Percentiles rank a stretch among this genome's conserved stretches.
These are phyloP conservation scores for Bimastos eiseni DNA, from an alignment of 2,888 invertebrate species.

Conservation along the genomic window DNA sequence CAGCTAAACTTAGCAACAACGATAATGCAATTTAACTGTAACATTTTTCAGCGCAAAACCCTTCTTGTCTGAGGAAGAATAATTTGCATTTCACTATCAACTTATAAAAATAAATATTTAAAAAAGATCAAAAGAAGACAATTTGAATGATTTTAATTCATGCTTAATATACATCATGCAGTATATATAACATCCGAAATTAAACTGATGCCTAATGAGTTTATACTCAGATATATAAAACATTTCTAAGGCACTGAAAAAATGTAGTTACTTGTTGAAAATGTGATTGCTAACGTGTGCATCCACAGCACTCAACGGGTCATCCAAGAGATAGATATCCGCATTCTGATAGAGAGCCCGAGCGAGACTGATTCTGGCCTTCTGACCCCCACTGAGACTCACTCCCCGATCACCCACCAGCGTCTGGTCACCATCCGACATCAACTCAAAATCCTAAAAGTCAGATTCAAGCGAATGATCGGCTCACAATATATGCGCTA, in stretches of 20 bases:
- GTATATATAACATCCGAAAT: background rate
- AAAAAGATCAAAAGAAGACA: too few species aligned
- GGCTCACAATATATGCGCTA: background rate
- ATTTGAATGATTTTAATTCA: background rate
- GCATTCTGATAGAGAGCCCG: constrained; percentile 77
- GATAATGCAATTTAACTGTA: too few species aligned
- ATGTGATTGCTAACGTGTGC: constrained; percentile 85
- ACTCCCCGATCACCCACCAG: constrained; percentile 84
- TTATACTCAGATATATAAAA: too few species aligned
- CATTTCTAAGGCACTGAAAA: too few species aligned
- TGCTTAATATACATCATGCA: background rate
- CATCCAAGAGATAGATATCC: constrained; percentile 84
- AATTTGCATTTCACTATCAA: too few species aligned
- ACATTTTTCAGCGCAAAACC: background rate
- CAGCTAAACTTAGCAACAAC: background rate
- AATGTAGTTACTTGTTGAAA: constrained; percentile 72
- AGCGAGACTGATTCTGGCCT: constrained; percentile 76
- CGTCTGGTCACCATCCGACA: constrained; percentile 81
- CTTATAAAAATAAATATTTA: too few species aligned
- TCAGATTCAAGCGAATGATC: constrained; percentile 69
- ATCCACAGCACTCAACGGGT: constrained; percentile 91
- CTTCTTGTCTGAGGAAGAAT: too few species aligned
- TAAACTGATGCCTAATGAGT: background rate
- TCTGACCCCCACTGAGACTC: constrained; percentile 84
- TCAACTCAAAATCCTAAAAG: constrained; percentile 60